Percentiles rank a stretch among this genome's conserved stretches.
Evolutionary conservation across 2,113 vertebrate genomes (phyloP).

Genomic region (Ovis canadensis): DNA sequence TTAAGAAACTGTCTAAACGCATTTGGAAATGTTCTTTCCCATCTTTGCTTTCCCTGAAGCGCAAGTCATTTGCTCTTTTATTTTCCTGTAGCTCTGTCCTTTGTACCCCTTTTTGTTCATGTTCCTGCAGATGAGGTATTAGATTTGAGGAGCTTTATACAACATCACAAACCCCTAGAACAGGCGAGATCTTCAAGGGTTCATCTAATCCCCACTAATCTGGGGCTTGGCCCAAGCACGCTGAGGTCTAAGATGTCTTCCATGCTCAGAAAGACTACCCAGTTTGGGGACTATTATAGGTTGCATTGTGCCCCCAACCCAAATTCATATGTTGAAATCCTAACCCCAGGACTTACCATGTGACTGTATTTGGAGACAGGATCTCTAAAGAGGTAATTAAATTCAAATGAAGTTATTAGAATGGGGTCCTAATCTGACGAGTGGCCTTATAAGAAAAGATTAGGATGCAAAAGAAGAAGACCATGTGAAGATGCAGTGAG

Average conservation of each 20-base stretch:
- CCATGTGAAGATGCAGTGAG: not conserved
- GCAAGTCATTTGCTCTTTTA: not conserved
- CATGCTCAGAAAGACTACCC: not conserved
- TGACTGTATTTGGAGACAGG: not conserved
- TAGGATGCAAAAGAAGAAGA: not conserved
- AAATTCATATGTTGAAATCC: not conserved
- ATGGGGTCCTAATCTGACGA: not conserved
- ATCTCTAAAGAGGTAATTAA: not conserved
- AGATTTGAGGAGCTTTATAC: not conserved
- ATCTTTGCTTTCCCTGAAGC: not conserved
- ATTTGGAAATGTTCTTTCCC: not conserved
- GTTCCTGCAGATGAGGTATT: not conserved
- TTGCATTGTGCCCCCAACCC: not conserved
- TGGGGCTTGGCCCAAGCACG: not conserved
- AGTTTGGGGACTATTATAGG: not conserved
- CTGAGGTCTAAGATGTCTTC: not conserved
- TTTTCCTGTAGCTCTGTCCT: constrained; percentile 11
- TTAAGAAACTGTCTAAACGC: not conserved
- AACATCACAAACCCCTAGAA: not conserved
- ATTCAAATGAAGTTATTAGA: not conserved
- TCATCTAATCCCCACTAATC: not conserved
- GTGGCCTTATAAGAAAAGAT: not conserved
- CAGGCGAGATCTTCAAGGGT: not conserved
- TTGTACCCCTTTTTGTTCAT: not conserved
- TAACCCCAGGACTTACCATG: not conserved